These are phyloP conservation scores for Centrocercus urophasianus DNA, from an alignment of 2,113 vertebrate genomes.

Conservation along the genomic window DNA sequence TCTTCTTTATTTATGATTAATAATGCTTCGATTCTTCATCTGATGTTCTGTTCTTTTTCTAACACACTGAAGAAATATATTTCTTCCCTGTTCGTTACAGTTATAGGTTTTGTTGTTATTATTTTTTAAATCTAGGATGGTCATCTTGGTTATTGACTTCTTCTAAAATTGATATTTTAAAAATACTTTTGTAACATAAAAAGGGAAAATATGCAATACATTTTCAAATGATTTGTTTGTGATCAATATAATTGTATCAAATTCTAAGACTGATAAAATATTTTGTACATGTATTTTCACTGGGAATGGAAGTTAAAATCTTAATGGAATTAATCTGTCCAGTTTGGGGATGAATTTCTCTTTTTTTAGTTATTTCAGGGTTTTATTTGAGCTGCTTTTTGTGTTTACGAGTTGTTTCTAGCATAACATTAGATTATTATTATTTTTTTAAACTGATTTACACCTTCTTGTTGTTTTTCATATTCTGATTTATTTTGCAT, in stretches of 20 bases:
- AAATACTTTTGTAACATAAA: neutral
- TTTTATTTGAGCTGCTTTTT: neutral
- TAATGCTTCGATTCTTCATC: neutral
- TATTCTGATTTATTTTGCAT: neutral
- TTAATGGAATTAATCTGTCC: neutral
- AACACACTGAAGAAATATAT: neutral
- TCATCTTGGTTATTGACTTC: neutral
- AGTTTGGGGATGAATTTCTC: neutral
- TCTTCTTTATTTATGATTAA: neutral
- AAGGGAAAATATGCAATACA: neutral
- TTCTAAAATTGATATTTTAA: neutral
- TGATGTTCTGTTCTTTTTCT: neutral
- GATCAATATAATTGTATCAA: neutral
- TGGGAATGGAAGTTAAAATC: neutral
- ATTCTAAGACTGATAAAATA: neutral
- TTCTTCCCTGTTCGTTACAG: neutral
- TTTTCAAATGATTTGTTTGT: neutral
- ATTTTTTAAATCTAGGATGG: neutral
- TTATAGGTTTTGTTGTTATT: neutral
- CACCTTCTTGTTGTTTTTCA: neutral
- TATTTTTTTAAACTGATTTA: neutral
- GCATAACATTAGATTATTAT: neutral
- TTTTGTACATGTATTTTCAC: neutral
- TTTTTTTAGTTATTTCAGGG: neutral
- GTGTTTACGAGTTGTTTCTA: neutral